A percentile compares a stretch with the other conserved stretches of the same genome.
Conservation (phyloP, 2,113 vertebrate species). For the Pan troglodytes region NHGRI_mPanTro3-v2.1_pri NC_072398.2:135214001-135214500, state of each 20-base stretch:
- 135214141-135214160: slow-evolving; percentile 92
- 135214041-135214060: slow-evolving; percentile 92
- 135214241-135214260: slow-evolving; percentile 86
- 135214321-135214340: slow-evolving; percentile 83
- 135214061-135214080: slow-evolving; percentile 92
- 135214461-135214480: slow-evolving; percentile 64
- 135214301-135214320: slow-evolving; percentile 83
- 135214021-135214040: slow-evolving; percentile 91
- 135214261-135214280: slow-evolving; percentile 86
- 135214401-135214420: slow-evolving; percentile 64
- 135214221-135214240: slow-evolving; percentile 83
- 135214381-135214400: slow-evolving; percentile 70
- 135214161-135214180: slow-evolving; percentile 89
- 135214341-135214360: slow-evolving; percentile 72
- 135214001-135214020: slow-evolving; percentile 90
- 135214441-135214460: slow-evolving; percentile 55
- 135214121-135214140: slow-evolving; percentile 94
- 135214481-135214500: slow-evolving; percentile 64
- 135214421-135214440: slow-evolving; percentile 52
- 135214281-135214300: slow-evolving; percentile 82
- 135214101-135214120: slow-evolving; percentile 96
- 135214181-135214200: slow-evolving; percentile 90
- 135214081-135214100: slow-evolving; percentile 93
- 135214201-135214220: slow-evolving; percentile 86
- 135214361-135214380: slow-evolving; percentile 51